phyloP scores from a whole-genome alignment of 37 sponge, comb jelly and placozoan species.

The Cliona cf. orientalis region DNA sequence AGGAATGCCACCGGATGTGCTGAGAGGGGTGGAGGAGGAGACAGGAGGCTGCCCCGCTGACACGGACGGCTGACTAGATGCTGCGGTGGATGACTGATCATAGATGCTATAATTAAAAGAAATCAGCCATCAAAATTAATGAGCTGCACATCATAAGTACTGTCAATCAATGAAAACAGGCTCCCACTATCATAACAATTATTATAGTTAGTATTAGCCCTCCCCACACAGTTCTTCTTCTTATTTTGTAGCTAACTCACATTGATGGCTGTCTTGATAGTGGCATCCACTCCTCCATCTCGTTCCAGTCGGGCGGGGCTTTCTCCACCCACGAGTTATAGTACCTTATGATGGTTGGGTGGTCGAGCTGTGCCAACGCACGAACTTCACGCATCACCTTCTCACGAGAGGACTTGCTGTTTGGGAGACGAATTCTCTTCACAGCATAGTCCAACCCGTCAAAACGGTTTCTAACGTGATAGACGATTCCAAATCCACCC shows the following conservation, averaged over 20 bases:
- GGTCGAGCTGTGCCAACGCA: constrained; percentile 85
- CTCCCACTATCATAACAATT: too few relatives aligned
- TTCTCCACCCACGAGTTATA: constrained; percentile 91
- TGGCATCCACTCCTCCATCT: constrained; percentile 42
- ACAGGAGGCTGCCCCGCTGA: too few relatives aligned
- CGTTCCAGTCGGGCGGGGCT: constrained; percentile 49
- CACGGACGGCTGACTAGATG: neutral
- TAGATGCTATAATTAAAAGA: neutral
- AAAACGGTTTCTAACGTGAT: constrained; percentile 72
- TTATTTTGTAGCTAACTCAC: too few relatives aligned
- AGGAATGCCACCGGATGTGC: too few relatives aligned
- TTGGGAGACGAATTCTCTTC: constrained; percentile 81
- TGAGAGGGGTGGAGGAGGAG: neutral
- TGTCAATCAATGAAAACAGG: too few relatives aligned
- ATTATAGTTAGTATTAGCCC: too few relatives aligned
- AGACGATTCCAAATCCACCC: constrained; percentile 94
- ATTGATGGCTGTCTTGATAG: constrained; percentile 29
- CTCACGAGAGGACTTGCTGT: constrained; percentile 46
- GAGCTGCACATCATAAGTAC: too few relatives aligned
- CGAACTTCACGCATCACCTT: constrained; percentile 92
- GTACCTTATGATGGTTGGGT: constrained; percentile 84
- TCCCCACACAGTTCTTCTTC: too few relatives aligned
- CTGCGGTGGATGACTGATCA: neutral
- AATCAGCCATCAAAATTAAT: neutral
- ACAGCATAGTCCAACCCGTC: constrained; percentile 86